phyloP scores from a whole-genome alignment of 2,113 vertebrate species.

The Scomber japonicus region DNA sequence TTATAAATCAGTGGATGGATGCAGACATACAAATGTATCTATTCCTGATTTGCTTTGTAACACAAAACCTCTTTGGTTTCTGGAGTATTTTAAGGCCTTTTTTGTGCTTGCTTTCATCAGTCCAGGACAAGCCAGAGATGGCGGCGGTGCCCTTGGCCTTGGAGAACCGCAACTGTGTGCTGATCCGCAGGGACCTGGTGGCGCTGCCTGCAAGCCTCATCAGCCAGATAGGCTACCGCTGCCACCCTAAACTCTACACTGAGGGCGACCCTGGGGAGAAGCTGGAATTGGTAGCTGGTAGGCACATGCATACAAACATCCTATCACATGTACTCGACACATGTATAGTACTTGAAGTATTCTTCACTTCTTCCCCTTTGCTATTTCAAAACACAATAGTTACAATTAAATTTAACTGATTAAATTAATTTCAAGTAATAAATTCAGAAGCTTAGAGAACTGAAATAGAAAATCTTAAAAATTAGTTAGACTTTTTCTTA shows the following conservation, averaged over 20 bases:
- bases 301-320: conserved; percentile 28
- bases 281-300: conserved; percentile 97
- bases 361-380: not conserved
- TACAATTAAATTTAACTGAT: not conserved
- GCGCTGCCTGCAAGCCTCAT: conserved; percentile 97
- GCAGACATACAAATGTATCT: conserved; percentile 1
- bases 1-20: not conserved
- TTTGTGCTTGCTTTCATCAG: conserved; percentile 53
- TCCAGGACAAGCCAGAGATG: conserved; percentile 92
- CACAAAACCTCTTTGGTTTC: not conserved
- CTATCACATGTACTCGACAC: too few species aligned
- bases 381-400: conserved; percentile 3
- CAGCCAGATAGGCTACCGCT: conserved; percentile 99
- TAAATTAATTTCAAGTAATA: conserved; percentile 11
- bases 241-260: conserved; percentile 98
- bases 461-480: not conserved
- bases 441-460: not conserved
- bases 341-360: not conserved
- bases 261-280: conserved; percentile 99
- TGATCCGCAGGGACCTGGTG: conserved; percentile 95
- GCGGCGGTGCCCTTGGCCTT: conserved; percentile 85
- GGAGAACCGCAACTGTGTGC: conserved; percentile 95
- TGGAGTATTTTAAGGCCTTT: not conserved
- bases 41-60: conserved; percentile 12
- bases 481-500: too few species aligned